phyloP scores from a whole-genome alignment of 2,797 vertebrate genomes.

The Girardinus metallicus region DNA sequence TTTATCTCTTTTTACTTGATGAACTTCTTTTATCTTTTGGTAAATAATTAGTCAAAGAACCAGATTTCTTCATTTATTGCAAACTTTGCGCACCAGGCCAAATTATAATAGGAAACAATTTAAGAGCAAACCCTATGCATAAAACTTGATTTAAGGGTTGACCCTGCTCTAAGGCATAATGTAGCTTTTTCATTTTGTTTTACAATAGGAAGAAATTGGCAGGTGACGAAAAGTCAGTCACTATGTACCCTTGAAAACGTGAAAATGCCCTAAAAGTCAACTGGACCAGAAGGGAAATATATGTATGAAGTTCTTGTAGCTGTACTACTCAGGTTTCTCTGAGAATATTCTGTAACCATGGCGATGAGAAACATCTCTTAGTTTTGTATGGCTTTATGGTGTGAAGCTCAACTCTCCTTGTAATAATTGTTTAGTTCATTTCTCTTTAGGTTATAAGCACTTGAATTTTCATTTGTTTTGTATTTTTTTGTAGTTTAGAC shows the following conservation, averaged over 20 bases:
- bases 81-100: not conserved
- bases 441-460: constrained; percentile 29
- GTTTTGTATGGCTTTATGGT: not conserved
- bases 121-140: not conserved
- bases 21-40: not conserved
- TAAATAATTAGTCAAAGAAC: not conserved
- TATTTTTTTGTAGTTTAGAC: constrained; percentile 31
- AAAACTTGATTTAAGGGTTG: not conserved
- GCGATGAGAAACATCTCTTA: not conserved
- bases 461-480: constrained; percentile 25
- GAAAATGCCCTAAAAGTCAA: not conserved
- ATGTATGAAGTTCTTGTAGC: not conserved
- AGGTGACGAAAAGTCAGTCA: not conserved
- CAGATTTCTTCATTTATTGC: not conserved
- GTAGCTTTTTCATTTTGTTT: not conserved
- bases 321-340: not conserved
- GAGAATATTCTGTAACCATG: not conserved
- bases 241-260: not conserved
- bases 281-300: not conserved
- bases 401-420: not conserved
- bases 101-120: not conserved
- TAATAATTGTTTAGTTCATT: constrained; percentile 15
- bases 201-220: not conserved
- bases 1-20: not conserved
- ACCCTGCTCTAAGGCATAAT: not conserved